Base-by-base conservation (phyloP, 2,888 invertebrate genomes). In the Emesis furor region DNA sequence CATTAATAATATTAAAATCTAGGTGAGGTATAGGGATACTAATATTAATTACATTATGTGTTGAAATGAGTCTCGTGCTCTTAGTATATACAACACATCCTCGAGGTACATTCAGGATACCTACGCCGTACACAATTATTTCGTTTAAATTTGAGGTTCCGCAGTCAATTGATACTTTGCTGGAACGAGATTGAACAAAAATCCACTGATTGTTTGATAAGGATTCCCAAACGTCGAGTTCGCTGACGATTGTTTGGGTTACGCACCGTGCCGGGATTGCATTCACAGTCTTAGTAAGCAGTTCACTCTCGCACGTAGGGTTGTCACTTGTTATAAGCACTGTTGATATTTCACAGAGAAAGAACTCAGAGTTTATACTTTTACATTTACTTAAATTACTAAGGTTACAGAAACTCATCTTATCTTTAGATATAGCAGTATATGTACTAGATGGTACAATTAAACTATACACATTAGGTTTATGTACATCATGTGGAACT, bases 381-480 rank as follows among this genome's bases (percentile, higher is more conserved):
- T 72, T 72, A 72, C 72, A 51, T 72, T 46, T 42, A 1, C 73
- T 71, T 14, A 88, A 35, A n/a, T 24, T 35, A 14, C 86, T 71
- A 0, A 88, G 30, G n/a, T 39, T 62, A 67, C 77, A 74, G 76
- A 83, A 88, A 8, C 85, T 14, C 6, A n/a, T 69, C 73, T 85
- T 88, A 55, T 88, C 86, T 37, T 77, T 85, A 39, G 81, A 86
- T 46, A 87, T 82, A 17, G 77, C 74, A 3, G 82, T 83, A 55
- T 84, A 86, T 12, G 75, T 85, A 76, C 24, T 8, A 1, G n/a
- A 74, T 35, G 87, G 87, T 51, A 81, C 73, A 8, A 87, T 82
- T 3, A 85, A 6, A 59, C 73, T 84, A 51, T 85, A 86, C 6
- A 76, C 73, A 42, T 85, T 67, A 39, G 88, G 85, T 35, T 79